Conservation (phyloP, 2,888 invertebrate species). For the Xanthostigma xanthostigma region DNA sequence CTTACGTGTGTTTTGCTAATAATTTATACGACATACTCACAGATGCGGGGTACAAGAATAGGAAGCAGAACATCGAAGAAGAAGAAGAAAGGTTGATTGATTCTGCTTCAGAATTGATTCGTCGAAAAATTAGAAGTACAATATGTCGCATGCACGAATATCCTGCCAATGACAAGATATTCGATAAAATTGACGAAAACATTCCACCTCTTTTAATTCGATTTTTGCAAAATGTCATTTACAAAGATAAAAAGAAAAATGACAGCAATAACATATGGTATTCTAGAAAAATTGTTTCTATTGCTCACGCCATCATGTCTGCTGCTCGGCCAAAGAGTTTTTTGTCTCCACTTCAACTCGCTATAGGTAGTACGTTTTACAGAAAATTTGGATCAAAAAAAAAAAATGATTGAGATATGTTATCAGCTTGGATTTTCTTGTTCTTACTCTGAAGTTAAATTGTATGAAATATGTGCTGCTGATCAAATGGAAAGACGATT, state of each 20-base stretch:
- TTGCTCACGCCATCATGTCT: not conserved
- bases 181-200: no score
- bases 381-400: constrained; percentile 2
- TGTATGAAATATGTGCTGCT: constrained; percentile 1
- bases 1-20: not conserved
- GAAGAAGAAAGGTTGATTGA: not conserved
- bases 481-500: no score
- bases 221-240: no score
- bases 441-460: not conserved
- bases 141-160: not conserved
- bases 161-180: no score
- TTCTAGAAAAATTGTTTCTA: not conserved
- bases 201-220: no score
- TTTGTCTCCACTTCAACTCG: no score
- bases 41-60: not conserved
- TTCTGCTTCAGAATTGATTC: not conserved
- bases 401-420: not conserved
- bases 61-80: no score
- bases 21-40: not conserved
- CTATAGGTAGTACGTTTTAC: no score
- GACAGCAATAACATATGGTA: not conserved
- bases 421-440: not conserved
- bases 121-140: not conserved
- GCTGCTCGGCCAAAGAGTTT: constrained; percentile 1
- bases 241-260: not conserved